A percentile compares a stretch with the other conserved stretches of the same genome.
These are phyloP conservation scores for Drosophila sproati DNA, from an alignment of 1,140 invertebrate species.

Conservation along the genomic window DNA sequence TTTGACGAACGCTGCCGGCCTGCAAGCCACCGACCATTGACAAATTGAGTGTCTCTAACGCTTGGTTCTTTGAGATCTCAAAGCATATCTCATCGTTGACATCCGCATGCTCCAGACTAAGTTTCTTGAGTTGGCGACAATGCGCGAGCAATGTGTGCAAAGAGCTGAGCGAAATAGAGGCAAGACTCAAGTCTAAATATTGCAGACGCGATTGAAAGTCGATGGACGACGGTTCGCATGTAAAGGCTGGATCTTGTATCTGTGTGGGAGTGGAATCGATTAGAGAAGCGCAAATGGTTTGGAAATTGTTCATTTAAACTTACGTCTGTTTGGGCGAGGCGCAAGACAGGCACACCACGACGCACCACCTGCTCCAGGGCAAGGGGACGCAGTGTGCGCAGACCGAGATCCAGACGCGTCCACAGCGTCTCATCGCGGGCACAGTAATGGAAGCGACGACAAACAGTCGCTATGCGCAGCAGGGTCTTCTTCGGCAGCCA, in stretches of 20 bases:
- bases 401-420: conserved; percentile 92
- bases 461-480: conserved; percentile 89
- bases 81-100: conserved; percentile 88
- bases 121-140: conserved; percentile 90
- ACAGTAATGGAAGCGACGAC: conserved; percentile 89
- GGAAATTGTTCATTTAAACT: not conserved
- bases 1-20: conserved; percentile 86
- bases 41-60: conserved; percentile 90
- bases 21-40: conserved; percentile 89
- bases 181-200: conserved; percentile 94
- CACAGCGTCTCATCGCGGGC: conserved; percentile 93
- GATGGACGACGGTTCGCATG: conserved; percentile 25
- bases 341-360: conserved; percentile 90
- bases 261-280: conserved; percentile 18
- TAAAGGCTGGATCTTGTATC: conserved; percentile 86
- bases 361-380: conserved; percentile 89
- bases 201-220: conserved; percentile 86
- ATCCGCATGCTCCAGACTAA: conserved; percentile 92
- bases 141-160: conserved; percentile 88
- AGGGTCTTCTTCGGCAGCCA: conserved; percentile 92
- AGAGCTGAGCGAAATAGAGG: conserved; percentile 87
- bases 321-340: conserved; percentile 91
- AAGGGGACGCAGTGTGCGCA: conserved; percentile 88
- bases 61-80: conserved; percentile 88
- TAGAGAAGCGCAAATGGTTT: too few species aligned